These are phyloP conservation scores for Oasisia sp. DNA, from an alignment of 2,888 invertebrate species.

Conservation along the genomic window DNA sequence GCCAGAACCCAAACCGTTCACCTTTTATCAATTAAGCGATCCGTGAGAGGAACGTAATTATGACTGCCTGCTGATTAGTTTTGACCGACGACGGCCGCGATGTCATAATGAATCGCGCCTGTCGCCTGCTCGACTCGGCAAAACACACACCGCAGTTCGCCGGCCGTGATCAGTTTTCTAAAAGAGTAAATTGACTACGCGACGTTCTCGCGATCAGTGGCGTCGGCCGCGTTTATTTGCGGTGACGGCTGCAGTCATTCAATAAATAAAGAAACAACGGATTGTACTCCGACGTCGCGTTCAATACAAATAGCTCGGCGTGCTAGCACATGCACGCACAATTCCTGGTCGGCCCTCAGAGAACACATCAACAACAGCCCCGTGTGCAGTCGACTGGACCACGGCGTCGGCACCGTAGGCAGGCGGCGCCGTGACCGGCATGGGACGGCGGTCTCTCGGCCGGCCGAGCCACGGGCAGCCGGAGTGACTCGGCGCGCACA, in stretches of 20 bases:
- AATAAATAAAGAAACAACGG: constrained; percentile 1
- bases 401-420: neutral
- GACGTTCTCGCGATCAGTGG: neutral
- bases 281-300: neutral
- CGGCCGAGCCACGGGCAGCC: neutral
- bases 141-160: neutral
- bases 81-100: neutral
- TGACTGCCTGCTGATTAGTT: neutral
- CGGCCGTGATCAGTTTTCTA: neutral
- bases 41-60: neutral
- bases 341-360: neutral
- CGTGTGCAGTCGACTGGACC: neutral
- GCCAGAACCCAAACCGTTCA: neutral
- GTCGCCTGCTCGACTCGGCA: neutral
- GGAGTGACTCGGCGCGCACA: neutral
- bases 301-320: constrained; percentile 4
- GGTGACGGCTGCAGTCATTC: constrained; percentile 5
- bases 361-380: neutral
- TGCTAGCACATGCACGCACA: neutral
- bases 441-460: neutral
- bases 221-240: neutral
- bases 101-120: neutral
- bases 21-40: neutral
- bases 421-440: neutral
- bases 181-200: neutral